Conservation (phyloP, 2,113 vertebrate genomes). For the Formicarius rufipectus region DNA sequence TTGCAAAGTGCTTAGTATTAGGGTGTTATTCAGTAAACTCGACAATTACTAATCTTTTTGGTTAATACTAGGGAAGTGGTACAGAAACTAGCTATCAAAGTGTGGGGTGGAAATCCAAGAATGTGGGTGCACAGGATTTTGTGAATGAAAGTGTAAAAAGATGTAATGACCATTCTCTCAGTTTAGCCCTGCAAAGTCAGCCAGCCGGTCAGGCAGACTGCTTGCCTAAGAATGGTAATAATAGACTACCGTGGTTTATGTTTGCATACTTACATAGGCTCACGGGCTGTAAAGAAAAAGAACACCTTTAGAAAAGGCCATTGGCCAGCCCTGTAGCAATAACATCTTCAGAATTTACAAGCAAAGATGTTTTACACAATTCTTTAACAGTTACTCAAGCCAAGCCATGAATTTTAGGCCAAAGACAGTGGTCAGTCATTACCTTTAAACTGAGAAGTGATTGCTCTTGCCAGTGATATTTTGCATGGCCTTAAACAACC, state of each 20-base stretch:
- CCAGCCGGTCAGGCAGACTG: neutral
- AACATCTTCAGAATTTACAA: neutral
- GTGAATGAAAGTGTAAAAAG: conserved; percentile 47
- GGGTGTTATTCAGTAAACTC: neutral
- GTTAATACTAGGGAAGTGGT: neutral
- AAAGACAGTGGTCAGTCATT: neutral
- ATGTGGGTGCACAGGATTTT: conserved; percentile 39
- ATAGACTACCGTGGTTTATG: neutral
- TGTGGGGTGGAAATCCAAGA: neutral
- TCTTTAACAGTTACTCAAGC: neutral
- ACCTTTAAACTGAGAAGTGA: neutral
- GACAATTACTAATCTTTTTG: neutral
- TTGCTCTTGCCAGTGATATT: neutral
- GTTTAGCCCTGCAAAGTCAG: conserved; percentile 38
- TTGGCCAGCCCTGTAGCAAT: neutral
- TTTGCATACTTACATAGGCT: neutral
- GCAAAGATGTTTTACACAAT: neutral
- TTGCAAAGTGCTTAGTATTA: neutral
- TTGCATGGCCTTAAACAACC: neutral
- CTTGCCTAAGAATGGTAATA: conserved; percentile 55
- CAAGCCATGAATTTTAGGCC: neutral
- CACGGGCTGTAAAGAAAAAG: neutral
- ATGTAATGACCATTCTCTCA: neutral
- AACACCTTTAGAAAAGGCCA: neutral
- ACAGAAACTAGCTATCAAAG: neutral